Conservation (phyloP, 2,797 vertebrate genomes). For the Cephalopachus bancanus region DNA sequence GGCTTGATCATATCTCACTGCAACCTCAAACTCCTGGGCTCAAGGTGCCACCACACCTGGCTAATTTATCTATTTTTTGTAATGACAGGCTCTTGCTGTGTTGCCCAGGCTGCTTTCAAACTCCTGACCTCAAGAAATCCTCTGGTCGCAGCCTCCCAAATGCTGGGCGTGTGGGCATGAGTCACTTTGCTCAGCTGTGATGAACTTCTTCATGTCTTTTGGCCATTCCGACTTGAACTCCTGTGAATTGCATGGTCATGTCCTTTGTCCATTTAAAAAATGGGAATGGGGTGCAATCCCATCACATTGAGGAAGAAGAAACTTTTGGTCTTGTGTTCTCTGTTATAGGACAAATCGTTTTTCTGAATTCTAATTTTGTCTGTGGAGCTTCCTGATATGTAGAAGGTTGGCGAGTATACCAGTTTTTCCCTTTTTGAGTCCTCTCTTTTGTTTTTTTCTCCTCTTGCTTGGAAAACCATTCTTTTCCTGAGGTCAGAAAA, state of each 20-base stretch:
- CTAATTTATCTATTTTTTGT: background rate
- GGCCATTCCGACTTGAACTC: background rate
- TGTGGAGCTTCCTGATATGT: background rate
- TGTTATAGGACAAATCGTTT: background rate
- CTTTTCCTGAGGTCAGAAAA: slow-evolving; percentile 1
- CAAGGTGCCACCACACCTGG: background rate
- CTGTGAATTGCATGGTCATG: background rate
- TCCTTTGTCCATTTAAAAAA: background rate
- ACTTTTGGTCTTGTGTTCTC: background rate
- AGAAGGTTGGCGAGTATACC: background rate
- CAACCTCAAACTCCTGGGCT: too few species aligned
- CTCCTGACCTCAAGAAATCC: background rate
- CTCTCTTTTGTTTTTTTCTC: background rate
- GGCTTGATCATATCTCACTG: too few species aligned
- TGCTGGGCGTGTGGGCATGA: background rate
- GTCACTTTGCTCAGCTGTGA: background rate
- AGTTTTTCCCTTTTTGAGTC: background rate
- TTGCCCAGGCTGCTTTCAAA: background rate
- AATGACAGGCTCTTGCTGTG: background rate
- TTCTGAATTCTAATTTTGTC: slow-evolving; percentile 10
- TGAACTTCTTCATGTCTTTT: background rate
- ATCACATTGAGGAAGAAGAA: background rate
- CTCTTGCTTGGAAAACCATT: background rate
- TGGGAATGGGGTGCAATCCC: background rate
- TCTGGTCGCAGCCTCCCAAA: background rate